Evolutionary conservation across 1,140 invertebrate species (phyloP), one percentile per base, ranked within the genome.

Genomic region (Drosophila kurseongensis): DNA sequence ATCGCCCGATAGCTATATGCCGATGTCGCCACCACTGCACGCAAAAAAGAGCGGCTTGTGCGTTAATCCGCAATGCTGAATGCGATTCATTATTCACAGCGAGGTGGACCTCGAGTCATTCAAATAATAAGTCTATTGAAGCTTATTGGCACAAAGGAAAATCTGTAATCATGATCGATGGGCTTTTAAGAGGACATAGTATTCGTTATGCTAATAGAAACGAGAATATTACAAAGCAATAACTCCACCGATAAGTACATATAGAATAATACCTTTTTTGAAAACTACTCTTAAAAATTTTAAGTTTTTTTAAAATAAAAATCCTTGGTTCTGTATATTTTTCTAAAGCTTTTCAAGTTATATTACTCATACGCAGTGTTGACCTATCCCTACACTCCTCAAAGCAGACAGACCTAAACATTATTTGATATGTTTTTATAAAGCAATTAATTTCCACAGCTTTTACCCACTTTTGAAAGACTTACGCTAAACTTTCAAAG

Each of bases 1-100:
- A 78, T 77, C 41, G 58, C 54, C 60, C 59, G 79, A 74, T 74
- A 77, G 58, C 69, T 79, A 80, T 79, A 80, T 82, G 77, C 77
- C 74, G 52, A 54, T 78, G 68, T 78, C 67, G 69, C 71, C 66
- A 52, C 69, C 56, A 57, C 51, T 57, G 74, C 63, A 63, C 78
- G 78, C 78, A 71, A 80, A 80, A 67, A 75, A 44, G 32, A 68
- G 54, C 58, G 44, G 38, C 50, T 41, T 80, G 59, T 80, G 77
- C 77, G 59, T 80, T 82, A 82, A 82, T 75, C 79, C 74, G 50
- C 78, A 59, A 57, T 42, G 58, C 35, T 55, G 54, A 51, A 41
- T 52, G 40, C 52, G 38, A 72, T 72, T 41, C 29, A 60, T 35
- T 68, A 54, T 63, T 45, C 42, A 55, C 52, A 75, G 47, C 45